Conservation (phyloP, 2,797 vertebrate genomes). For the Rhadinocentrus ornatus region DNA sequence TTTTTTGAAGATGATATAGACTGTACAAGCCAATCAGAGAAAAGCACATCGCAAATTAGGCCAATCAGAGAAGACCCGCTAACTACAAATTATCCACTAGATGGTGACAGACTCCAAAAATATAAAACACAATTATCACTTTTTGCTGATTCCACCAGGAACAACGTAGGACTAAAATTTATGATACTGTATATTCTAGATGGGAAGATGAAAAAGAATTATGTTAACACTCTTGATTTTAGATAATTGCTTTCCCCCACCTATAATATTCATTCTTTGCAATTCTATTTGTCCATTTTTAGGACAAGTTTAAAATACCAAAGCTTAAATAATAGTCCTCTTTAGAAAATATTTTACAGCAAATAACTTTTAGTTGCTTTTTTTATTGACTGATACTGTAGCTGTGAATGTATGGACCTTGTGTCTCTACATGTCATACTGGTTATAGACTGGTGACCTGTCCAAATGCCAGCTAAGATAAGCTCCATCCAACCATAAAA, state of each 20-base stretch:
- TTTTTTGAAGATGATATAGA: conserved; percentile 1
- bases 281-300: too few species aligned
- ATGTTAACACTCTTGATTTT: too few species aligned
- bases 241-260: too few species aligned
- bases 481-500: background rate
- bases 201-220: too few species aligned
- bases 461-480: background rate
- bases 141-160: background rate
- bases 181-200: background rate
- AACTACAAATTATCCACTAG: conserved; percentile 1
- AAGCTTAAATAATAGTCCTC: too few species aligned
- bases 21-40: conserved; percentile 64
- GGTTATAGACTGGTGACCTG: background rate
- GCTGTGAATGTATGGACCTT: background rate
- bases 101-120: conserved; percentile 38
- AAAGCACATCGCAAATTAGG: conserved; percentile 75
- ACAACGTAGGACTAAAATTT: background rate
- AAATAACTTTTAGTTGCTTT: background rate
- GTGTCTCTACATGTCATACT: background rate
- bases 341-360: background rate
- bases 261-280: too few species aligned
- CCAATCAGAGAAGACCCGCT: conserved; percentile 46
- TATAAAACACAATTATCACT: background rate
- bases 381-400: background rate
- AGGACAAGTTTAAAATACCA: too few species aligned